These are phyloP conservation scores for Lipotes vexillifer DNA, from an alignment of 2,113 vertebrate species.

Conservation along the genomic window DNA sequence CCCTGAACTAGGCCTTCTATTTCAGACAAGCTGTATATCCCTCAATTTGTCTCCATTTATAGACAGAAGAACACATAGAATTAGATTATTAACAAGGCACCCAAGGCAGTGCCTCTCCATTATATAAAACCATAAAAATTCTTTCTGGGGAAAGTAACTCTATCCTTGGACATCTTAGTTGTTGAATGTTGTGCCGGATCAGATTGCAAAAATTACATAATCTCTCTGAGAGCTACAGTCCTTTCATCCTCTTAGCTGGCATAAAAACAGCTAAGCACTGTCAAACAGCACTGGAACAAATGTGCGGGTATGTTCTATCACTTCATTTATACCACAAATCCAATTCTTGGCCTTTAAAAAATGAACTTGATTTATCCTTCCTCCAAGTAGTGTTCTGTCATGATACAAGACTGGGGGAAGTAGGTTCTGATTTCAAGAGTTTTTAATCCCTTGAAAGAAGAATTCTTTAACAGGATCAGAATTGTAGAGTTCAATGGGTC, in stretches of 20 bases:
- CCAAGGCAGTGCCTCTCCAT: neutral
- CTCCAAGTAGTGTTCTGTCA: neutral
- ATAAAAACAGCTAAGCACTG: neutral
- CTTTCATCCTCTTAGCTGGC: neutral
- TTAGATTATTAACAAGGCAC: neutral
- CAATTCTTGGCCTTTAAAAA: conserved; percentile 7
- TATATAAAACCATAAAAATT: conserved; percentile 35
- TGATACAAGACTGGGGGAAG: neutral
- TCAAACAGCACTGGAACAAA: neutral
- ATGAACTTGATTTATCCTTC: neutral
- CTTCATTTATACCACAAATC: conserved; percentile 21
- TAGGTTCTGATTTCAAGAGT: conserved; percentile 19
- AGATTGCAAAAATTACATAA: conserved; percentile 22
- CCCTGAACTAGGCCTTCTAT: neutral
- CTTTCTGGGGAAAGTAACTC: conserved; percentile 23
- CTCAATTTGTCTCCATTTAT: neutral
- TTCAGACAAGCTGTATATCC: neutral
- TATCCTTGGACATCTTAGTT: neutral
- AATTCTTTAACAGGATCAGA: neutral
- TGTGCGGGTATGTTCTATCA: neutral
- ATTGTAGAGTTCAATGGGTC: neutral
- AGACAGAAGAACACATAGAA: neutral
- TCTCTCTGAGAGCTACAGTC: neutral
- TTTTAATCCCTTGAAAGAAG: conserved; percentile 28
- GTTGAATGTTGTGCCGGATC: neutral